Conservation (phyloP, 2,113 vertebrate species). For the Regulus satrapa region DNA sequence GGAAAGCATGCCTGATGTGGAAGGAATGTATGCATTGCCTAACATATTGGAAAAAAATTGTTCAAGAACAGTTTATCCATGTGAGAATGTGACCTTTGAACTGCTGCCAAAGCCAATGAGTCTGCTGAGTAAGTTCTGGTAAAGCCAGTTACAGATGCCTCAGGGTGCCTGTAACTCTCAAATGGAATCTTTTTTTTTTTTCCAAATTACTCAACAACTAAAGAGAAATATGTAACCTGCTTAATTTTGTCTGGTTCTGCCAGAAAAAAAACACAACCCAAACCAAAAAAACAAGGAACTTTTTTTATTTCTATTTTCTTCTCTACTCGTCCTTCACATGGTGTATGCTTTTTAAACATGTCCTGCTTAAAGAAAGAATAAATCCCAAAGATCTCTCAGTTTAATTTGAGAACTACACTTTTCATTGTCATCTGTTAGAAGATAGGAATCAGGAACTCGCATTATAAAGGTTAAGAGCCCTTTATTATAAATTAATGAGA, state of each 20-base stretch:
- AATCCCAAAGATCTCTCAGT: not conserved
- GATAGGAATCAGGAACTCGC: not conserved
- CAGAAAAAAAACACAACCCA: not conserved
- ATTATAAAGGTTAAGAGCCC: not conserved
- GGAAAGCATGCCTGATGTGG: constrained; percentile 37
- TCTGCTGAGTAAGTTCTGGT: constrained; percentile 21
- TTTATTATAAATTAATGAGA: not conserved
- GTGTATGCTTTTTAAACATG: not conserved
- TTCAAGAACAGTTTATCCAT: constrained; percentile 38
- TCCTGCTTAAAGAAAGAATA: not conserved
- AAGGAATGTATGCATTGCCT: constrained; percentile 44
- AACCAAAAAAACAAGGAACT: no score
- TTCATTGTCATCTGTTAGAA: not conserved
- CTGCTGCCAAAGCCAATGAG: constrained; percentile 32
- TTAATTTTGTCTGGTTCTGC: not conserved
- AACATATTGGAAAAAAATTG: constrained; percentile 30
- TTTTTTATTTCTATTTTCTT: not conserved
- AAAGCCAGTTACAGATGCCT: constrained; percentile 22
- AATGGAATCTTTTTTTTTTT: not conserved
- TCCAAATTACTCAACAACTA: not conserved
- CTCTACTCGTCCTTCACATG: not conserved
- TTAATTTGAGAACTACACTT: not conserved
- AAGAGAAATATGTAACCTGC: not conserved
- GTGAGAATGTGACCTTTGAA: constrained; percentile 46
- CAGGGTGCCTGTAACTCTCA: not conserved